phyloP scores from a whole-genome alignment of 2,888 invertebrate genomes.

The Colletes collaris region DNA sequence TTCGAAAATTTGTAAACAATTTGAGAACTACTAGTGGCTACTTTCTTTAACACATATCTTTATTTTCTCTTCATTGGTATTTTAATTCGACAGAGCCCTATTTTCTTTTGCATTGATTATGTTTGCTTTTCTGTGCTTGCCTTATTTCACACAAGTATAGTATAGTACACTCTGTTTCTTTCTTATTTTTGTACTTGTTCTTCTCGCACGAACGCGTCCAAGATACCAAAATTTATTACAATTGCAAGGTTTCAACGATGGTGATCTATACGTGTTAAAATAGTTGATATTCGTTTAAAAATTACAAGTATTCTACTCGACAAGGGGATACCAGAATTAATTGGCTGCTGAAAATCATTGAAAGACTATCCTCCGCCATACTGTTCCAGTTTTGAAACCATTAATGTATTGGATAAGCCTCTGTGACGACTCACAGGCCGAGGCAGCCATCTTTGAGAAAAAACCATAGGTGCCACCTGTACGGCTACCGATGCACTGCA shows the following conservation, averaged over 20 bases:
- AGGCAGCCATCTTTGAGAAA: too few species aligned
- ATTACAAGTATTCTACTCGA: too few species aligned
- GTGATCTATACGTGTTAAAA: neutral
- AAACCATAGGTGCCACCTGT: too few species aligned
- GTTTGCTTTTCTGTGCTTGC: constrained; percentile 45
- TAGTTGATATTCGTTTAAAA: too few species aligned
- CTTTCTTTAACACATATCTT: neutral
- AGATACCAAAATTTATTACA: constrained; percentile 7
- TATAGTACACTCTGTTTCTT: constrained; percentile 29
- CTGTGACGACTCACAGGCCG: too few species aligned
- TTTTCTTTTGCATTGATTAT: neutral
- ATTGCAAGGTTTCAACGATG: too few species aligned
- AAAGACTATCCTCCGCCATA: neutral
- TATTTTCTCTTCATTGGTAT: neutral
- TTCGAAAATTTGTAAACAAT: neutral
- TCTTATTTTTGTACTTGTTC: constrained; percentile 27
- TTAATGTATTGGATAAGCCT: too few species aligned
- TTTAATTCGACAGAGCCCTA: neutral
- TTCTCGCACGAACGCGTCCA: constrained; percentile 43
- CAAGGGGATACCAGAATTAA: too few species aligned
- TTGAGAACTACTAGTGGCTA: neutral
- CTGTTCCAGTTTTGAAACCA: too few species aligned
- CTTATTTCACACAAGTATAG: constrained; percentile 38
- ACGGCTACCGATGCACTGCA: too few species aligned
- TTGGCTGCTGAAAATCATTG: neutral